Percentiles rank a stretch among this genome's conserved stretches.
Evolutionary conservation across 2,888 invertebrate species (phyloP).

Genomic region (Cheilosia urbana): DNA sequence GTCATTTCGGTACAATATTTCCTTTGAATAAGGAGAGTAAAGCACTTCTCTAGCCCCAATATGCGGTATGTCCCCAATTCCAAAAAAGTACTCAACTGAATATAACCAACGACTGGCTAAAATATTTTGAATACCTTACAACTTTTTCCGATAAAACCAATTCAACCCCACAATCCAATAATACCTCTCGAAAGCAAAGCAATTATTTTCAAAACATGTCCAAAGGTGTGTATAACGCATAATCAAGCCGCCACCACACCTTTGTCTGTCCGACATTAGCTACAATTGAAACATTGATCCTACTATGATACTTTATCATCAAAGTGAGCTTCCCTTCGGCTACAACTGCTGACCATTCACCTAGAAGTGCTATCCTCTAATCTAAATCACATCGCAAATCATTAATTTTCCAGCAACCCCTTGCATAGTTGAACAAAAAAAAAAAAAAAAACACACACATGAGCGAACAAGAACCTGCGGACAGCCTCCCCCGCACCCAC

Average conservation of each 20-base stretch:
- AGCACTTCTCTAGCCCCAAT: no score
- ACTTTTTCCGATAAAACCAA: no score
- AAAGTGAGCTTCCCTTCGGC: constrained; percentile 14
- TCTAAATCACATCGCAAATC: constrained; percentile 74
- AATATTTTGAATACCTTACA: no score
- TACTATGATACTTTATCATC: constrained; percentile 53
- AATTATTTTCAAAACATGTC: constrained; percentile 45
- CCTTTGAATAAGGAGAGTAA: no score
- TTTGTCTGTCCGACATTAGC: constrained; percentile 9
- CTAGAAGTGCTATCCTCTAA: constrained; percentile 59
- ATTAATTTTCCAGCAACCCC: constrained; percentile 54
- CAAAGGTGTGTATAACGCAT: constrained; percentile 45
- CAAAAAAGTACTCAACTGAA: no score
- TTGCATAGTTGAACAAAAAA: neutral
- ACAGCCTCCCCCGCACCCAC: constrained; percentile 12
- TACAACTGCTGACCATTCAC: constrained; percentile 47
- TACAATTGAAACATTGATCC: constrained; percentile 65
- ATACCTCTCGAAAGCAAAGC: neutral
- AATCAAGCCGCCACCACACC: constrained; percentile 42
- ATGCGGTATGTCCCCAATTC: no score
- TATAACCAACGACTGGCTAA: no score
- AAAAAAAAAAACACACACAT: constrained; percentile 24
- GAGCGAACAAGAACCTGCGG: constrained; percentile 19
- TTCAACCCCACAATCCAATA: no score
- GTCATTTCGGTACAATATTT: no score